Evolutionary conservation across 2,113 vertebrate species (phyloP), one percentile per base, ranked within the genome.

Genomic region (Romanogobio albipinnatus): DNA sequence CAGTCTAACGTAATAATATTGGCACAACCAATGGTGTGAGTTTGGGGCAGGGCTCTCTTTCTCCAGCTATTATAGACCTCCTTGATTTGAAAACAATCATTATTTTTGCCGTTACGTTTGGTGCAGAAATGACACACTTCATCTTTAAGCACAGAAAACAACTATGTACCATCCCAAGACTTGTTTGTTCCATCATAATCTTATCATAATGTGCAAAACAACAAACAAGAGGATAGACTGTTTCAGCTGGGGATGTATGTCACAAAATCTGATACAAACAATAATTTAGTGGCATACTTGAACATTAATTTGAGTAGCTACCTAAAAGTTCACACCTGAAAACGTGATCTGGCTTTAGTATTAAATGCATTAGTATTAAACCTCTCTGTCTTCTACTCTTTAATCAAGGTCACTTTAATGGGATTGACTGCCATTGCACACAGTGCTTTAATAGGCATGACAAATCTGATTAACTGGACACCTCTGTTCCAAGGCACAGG

Each of bases 391-490:
- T 89, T 88, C 90, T 83, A 89, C 68, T 80, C 89, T 89, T 87
- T 74, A 91, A 83, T 89, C 92, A 93, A 94, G 93, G 93, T 92
- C 90, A 89, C 87, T 92, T 93, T 94, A 94, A 94, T 92, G 90
- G 90, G 93, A 95, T 93, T 94, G 92, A 86, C 87, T 78, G 82
- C 73, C 78, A 88, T 56, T 87, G 79, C 88, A 86, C 88, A 75
- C 88, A 89, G 84, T 89, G 89, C 90, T 93, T 94, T 93, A 94
- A 90, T 84, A 89, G 89, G 82, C 91, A 91, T 90, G 89, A 92
- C 90, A 94, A 95, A 95, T 90, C 91, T 82, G 92, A 95, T 95
- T 94, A 95, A 92, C 90, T 86, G 88, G 71, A 87, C 78, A 83
- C 83, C 6, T 84, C 87, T n/a, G 83, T 51, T 43, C 62, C 43